Evolutionary conservation across 2,797 vertebrate genomes (phyloP).

Genomic region (Clamator glandarius): DNA sequence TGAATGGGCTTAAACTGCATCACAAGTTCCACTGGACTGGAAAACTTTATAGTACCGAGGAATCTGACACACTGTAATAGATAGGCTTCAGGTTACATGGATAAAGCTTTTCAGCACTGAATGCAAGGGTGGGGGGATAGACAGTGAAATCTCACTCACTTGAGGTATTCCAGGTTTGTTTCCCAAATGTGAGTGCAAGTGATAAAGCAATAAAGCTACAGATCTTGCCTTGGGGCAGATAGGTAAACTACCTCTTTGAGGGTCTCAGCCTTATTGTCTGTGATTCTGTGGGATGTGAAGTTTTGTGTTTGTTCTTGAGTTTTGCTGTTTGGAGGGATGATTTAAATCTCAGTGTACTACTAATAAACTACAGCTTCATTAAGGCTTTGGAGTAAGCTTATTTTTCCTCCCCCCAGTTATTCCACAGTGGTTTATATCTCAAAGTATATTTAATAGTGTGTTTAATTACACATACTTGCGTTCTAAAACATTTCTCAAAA

Average conservation of each 20-base stretch:
- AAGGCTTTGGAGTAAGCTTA: not conserved
- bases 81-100: not conserved
- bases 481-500: conserved; percentile 9
- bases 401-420: not conserved
- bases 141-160: not conserved
- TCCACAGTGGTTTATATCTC: not conserved
- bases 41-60: not conserved
- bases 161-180: not conserved
- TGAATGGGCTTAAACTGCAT: not conserved
- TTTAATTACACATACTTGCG: not conserved
- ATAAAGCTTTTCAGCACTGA: not conserved
- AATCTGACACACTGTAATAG: not conserved
- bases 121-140: no score
- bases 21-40: not conserved
- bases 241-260: not conserved
- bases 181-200: not conserved
- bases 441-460: not conserved
- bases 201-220: not conserved
- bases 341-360: not conserved
- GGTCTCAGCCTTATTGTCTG: not conserved
- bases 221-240: not conserved
- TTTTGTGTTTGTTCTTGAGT: not conserved
- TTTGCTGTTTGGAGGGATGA: not conserved
- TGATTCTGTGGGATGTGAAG: not conserved
- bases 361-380: not conserved